phyloP scores from a whole-genome alignment of 2,888 invertebrate genomes.

The Hemithea aestivaria region DNA sequence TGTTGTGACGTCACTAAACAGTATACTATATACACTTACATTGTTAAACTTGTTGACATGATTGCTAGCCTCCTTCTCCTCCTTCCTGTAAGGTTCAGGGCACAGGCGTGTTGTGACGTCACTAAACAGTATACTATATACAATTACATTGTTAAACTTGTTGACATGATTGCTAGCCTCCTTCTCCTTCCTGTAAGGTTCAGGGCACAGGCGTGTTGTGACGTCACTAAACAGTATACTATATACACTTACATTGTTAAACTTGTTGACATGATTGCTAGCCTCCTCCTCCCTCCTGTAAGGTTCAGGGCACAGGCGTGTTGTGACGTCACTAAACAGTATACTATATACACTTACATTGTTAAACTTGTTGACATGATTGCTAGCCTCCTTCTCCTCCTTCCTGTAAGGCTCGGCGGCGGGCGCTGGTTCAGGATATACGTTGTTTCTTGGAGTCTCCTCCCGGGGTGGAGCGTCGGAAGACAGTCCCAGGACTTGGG shows the following conservation, averaged over 20 bases:
- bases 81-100: conserved; percentile 37
- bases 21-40: too few relatives aligned
- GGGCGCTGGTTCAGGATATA: conserved; percentile 15
- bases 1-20: too few relatives aligned
- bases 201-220: conserved; percentile 24
- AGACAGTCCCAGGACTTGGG: conserved; percentile 89
- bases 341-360: too few relatives aligned
- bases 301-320: too few relatives aligned
- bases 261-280: conserved; percentile 44
- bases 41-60: conserved; percentile 46
- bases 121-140: too few relatives aligned
- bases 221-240: too few relatives aligned
- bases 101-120: too few relatives aligned
- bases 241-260: conserved; percentile 48
- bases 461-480: conserved; percentile 70
- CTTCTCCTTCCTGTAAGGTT: conserved; percentile 43
- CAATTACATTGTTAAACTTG: conserved; percentile 48
- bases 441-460: conserved; percentile 20
- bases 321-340: too few relatives aligned
- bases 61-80: conserved; percentile 43
- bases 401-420: conserved; percentile 35
- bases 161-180: conserved; percentile 42
- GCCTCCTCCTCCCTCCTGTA: too few relatives aligned
- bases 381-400: conserved; percentile 44
- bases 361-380: conserved; percentile 46